A percentile compares a stretch with the other conserved stretches of the same genome.
Evolutionary conservation across 1,140 invertebrate species (phyloP).

Genomic region (Diplogasteroides magnus): DNA sequence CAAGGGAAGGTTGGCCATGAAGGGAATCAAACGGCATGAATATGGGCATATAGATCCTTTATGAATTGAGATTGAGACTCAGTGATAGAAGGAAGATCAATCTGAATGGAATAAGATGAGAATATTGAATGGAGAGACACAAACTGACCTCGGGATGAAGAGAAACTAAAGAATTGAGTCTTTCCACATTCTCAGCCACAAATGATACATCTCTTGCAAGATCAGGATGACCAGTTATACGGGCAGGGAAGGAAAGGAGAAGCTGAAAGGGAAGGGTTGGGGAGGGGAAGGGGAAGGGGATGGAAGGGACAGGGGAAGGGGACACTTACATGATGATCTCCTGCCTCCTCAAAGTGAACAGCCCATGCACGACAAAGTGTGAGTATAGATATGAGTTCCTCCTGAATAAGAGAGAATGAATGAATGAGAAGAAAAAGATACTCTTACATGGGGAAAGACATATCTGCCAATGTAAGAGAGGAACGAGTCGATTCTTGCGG

Average conservation of each 20-base stretch:
- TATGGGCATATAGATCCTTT: background rate
- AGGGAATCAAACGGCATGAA: too few relatives aligned
- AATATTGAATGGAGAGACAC: background rate
- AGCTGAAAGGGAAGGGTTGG: background rate
- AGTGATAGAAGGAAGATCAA: background rate
- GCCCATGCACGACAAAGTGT: background rate
- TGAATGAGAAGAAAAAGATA: background rate
- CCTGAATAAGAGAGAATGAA: background rate
- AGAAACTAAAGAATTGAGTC: background rate
- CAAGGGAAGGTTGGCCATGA: too few relatives aligned
- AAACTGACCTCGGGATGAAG: background rate
- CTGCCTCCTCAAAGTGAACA: background rate
- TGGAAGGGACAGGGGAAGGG: background rate
- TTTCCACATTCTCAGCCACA: background rate
- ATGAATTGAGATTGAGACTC: background rate
- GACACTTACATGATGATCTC: background rate
- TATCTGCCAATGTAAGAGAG: background rate
- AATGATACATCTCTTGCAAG: background rate
- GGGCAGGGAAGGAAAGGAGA: background rate
- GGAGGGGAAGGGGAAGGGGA: background rate
- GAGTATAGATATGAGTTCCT: background rate
- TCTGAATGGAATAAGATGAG: background rate
- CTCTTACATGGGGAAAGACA: background rate
- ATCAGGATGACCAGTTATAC: background rate
- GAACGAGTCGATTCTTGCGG: background rate